Evolutionary conservation across 2,113 vertebrate species (phyloP).

Genomic region (Brachypodius melanocephalos): DNA sequence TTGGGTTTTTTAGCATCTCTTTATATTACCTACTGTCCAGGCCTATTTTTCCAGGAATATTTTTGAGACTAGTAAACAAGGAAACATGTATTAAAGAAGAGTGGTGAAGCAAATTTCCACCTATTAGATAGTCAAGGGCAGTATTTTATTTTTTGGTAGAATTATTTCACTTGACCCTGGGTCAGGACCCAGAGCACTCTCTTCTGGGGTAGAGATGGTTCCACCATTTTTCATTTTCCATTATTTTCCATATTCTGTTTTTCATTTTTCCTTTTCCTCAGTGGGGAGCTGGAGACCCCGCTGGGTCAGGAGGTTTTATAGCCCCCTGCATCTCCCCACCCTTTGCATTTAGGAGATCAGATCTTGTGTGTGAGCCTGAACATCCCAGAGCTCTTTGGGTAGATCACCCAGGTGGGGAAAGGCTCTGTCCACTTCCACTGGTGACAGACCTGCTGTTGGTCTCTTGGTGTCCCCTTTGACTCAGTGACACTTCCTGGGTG

Average conservation of each 20-base stretch:
- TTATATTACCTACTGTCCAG: not conserved
- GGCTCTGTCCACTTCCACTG: not conserved
- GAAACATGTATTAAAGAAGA: not conserved
- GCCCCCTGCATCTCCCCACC: not conserved
- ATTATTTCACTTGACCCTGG: not conserved
- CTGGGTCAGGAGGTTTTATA: not conserved
- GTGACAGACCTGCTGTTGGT: not conserved
- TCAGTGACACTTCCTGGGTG: not conserved
- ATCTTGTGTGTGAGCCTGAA: not conserved
- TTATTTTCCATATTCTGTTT: not conserved
- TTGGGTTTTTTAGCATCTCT: not conserved
- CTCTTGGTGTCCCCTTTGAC: not conserved
- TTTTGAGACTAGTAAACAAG: not conserved
- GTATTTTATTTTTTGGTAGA: not conserved
- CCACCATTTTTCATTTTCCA: not conserved
- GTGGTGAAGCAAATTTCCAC: not conserved
- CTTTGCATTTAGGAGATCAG: not conserved
- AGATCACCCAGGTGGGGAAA: not conserved
- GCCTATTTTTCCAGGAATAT: not conserved
- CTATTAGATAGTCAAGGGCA: not conserved
- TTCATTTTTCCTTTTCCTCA: not conserved
- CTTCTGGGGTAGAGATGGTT: not conserved
- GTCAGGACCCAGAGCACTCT: fast-evolving
- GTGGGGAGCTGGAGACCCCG: not conserved
- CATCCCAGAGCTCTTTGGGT: not conserved